Base-by-base conservation (phyloP, 2,888 invertebrate genomes). In the Oscheius onirici region DNA sequence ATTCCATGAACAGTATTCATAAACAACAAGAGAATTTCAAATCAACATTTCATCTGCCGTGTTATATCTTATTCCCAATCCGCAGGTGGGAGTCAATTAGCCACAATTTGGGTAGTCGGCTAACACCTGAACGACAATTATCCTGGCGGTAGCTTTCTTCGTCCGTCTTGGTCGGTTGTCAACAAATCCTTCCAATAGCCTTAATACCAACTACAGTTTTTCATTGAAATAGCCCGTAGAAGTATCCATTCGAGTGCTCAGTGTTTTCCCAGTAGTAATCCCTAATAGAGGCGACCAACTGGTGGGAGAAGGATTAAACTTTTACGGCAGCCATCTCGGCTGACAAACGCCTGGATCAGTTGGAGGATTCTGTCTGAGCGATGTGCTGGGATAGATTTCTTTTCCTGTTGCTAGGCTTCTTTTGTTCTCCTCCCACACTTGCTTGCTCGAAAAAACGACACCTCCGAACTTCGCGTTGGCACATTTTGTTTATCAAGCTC, bases 261-360 rank as follows among this genome's bases (percentile, higher is more conserved):
- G n/a, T 28, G 40, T 46, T 61, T 63, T 49, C 63, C 26, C 63
- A 49, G 24, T 63, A 63, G 63, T 63, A 63, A 63, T 63, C 63
- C 63, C 49, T 46, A 63, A 46, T n/a, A 40, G 41, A 34, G 3
- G 49, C 28, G 44, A n/a, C 46, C 60, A 41, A 60, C 60, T 63
- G 63, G 63, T 63, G 63, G 63, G 63, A 63, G 49, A 49, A 24
- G 63, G 63, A 63, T 63, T 63, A 63, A 63, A 63, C 63, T 63
- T 63, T 63, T 63, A 63, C 63, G 63, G 63, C 49, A 26, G 26
- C 40, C 41, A 58, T n/a, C 63, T 24, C 49, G 49, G 26, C n/a
- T 15, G 26, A 63, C 26, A 63, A 63, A 43, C 43, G 60, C 63
- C 63, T 49, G 44, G 61, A 26, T 20, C 26, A 24, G 13, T 24